These are phyloP conservation scores for Probosciger aterrimus DNA, from an alignment of 2,113 vertebrate genomes.

Conservation along the genomic window DNA sequence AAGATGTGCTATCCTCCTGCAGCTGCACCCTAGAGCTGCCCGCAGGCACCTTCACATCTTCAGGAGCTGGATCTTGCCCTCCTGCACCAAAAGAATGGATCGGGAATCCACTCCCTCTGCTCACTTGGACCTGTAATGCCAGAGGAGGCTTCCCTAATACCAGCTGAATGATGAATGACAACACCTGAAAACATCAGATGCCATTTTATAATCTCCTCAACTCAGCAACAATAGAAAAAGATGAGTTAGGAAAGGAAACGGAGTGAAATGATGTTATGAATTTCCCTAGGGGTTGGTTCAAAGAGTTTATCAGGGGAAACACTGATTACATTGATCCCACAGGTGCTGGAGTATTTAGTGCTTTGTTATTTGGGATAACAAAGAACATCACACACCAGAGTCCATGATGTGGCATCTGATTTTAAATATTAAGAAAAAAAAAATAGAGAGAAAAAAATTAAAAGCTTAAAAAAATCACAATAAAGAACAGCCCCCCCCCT, in stretches of 20 bases:
- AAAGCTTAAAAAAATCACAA: not conserved
- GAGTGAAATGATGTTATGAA: not conserved
- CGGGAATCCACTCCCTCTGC: not conserved
- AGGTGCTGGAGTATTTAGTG: not conserved
- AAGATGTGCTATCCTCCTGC: not conserved
- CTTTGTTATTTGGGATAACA: not conserved
- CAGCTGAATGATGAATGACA: not conserved
- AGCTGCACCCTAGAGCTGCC: not conserved
- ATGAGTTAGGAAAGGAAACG: not conserved
- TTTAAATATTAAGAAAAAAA: not conserved
- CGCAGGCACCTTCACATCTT: rapidly evolving
- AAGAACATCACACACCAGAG: not conserved
- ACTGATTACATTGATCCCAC: not conserved
- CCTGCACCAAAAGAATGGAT: not conserved
- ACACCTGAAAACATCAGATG: not conserved
- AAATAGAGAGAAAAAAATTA: not conserved
- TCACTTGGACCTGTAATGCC: not conserved
- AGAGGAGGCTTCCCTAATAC: not conserved
- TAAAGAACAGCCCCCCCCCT: not conserved
- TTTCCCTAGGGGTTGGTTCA: not conserved
- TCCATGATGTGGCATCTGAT: not conserved
- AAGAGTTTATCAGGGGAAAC: not conserved
- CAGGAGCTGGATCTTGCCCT: not conserved
- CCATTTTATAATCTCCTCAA: not conserved
- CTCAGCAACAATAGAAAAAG: not conserved